These are phyloP conservation scores for Rhinolophus ferrumequinum DNA, from an alignment of 2,113 vertebrate species.

Conservation along the genomic window DNA sequence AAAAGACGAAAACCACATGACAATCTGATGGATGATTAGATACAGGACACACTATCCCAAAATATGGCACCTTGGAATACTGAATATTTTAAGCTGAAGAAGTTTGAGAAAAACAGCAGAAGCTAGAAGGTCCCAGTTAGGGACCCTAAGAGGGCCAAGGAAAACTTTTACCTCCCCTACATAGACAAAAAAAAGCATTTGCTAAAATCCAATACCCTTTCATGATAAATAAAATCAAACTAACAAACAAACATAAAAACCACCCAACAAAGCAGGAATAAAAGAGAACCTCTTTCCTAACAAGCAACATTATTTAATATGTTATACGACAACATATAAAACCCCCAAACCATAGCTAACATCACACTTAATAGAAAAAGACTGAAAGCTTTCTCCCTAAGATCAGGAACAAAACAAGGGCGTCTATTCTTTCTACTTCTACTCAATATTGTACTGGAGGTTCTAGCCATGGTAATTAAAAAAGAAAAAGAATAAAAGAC, in stretches of 20 bases:
- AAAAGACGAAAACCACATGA: background rate
- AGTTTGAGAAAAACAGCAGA: background rate
- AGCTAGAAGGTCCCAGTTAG: background rate
- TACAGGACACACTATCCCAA: background rate
- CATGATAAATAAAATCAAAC: background rate
- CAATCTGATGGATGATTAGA: background rate
- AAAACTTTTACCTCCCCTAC: background rate
- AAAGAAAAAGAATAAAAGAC: background rate
- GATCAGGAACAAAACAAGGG: background rate
- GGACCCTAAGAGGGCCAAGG: background rate
- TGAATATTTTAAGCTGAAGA: background rate
- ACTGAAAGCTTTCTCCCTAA: background rate
- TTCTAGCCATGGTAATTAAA: background rate
- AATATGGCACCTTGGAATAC: background rate
- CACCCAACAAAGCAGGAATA: background rate
- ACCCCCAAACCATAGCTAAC: background rate
- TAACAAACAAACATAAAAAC: background rate
- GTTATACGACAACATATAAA: background rate
- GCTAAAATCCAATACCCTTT: background rate
- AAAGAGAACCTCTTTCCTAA: background rate
- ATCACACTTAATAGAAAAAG: background rate
- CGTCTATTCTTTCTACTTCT: background rate
- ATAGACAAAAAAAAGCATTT: background rate
- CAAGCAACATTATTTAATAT: background rate
- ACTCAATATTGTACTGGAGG: background rate